Evolutionary conservation across 2,888 invertebrate genomes (phyloP), one percentile per base, ranked within the genome.

Genomic region (Netelia fuscicornis): DNA sequence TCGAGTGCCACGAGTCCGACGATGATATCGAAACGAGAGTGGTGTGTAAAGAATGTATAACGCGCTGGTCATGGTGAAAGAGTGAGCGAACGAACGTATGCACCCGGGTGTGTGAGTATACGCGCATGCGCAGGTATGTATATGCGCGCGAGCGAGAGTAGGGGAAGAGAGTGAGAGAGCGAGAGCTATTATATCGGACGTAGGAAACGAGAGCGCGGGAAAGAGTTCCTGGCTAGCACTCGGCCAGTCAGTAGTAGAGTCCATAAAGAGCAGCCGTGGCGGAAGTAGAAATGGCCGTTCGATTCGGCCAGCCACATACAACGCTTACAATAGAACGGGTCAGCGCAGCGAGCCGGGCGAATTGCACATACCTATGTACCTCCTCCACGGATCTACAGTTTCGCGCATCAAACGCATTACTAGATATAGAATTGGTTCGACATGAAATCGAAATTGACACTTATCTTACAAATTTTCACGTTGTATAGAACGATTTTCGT

Each of bases 401-500:
- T 67, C 54, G 58, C 48, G 60, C 44, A 74, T 81, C 72, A 81
- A 74, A 81, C 74, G 42, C 67, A 42, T 65, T 67, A 81, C 72
- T 37, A 37, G 5, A 30, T 30, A 30, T 20, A 75, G 74, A 20
- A 8, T 48, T 64, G 11, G 60, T 64, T 75, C 30, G 6, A 23
- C 52, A 64, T 23, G 3, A 52, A 75, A 75, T 75, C 74, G 74
- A 52, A 52, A 37, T 52, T 25, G 52, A 10, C 13, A 68, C 2
- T 37, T 64, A 48, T 30, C 30, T 74, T 23, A 30, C 62, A 75
- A 30, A 25, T 75, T 75, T 20, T 52, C 13, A 75, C 62, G 48
- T 75, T 64, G 64, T 75, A 52, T 48, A 6, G 17, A 74, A 81
- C 80, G 87, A 87, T 87, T 87, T 87, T 84, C 86, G 86, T 86